Base-by-base conservation (phyloP, 2,888 invertebrate genomes). In the Orthonevra nobilis region DNA sequence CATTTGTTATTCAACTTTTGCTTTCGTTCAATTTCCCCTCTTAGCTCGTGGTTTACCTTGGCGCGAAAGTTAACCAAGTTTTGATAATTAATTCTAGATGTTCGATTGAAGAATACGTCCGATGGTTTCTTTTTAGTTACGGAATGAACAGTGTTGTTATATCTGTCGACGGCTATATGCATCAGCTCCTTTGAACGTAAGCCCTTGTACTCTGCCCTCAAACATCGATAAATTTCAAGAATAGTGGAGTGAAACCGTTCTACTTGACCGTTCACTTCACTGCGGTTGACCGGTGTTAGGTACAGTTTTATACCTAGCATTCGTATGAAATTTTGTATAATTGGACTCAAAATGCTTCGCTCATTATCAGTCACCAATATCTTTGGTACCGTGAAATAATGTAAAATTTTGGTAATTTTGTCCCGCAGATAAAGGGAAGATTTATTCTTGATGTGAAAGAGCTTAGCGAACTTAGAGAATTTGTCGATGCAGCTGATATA, bases 261-360 rank as follows among this genome's bases (percentile, higher is more conserved):
- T 3, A 81, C 61, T 1, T 63, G 52, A 1, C 81, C 75, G 14
- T 82, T 82, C 0, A 81, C 75, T 14, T 82, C 81, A 10, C 79
- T 81, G 5, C 58, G 36, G 10, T 82, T 75, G 0, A 58, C 32
- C 10, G 77, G 73, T 0, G 66, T 63, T 15, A 52, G 34, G 7
- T n/a, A n/a, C n/a, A n/a, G n/a, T n/a, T n/a, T n/a, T n/a, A n/a
- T n/a, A n/a, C n/a, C n/a, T n/a, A n/a, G 17, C 15, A 40, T 40
- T 40, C 9, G 15, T 19, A 19, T 40, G 19, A 17, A 40, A n/a
- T 40, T 40, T 6, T 19, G 17, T 2, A 81, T 46, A 5, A 75
- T 38, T 1, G 64, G 72, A 12, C 81, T 69, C 3, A 81, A 6
- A 14, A 82, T 75, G 9, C 82, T 66, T 3, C 64, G 42, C 28